A percentile compares a stretch with the other conserved stretches of the same genome.
Evolutionary conservation across 2,888 invertebrate genomes (phyloP).

Genomic region (Andrena minutula): DNA sequence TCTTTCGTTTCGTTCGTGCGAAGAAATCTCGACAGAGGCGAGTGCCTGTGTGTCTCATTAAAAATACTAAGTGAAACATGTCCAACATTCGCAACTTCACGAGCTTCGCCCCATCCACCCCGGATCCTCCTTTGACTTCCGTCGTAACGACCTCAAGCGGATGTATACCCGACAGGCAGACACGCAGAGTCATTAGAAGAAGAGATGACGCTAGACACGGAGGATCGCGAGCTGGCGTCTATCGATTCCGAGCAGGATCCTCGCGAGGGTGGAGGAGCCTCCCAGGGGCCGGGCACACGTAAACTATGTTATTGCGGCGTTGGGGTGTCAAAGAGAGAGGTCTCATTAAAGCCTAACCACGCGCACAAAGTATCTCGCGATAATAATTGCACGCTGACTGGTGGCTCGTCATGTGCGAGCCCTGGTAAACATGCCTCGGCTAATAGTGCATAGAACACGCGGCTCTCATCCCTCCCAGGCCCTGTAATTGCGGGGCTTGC

Average conservation of each 20-base stretch:
- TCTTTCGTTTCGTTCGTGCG: background rate
- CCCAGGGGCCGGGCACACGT: slow-evolving; percentile 6
- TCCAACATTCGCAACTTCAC: slow-evolving; percentile 43
- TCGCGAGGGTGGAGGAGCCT: slow-evolving; percentile 1
- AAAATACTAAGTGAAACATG: slow-evolving; percentile 43
- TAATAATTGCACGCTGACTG: slow-evolving; percentile 61
- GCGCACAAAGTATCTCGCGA: slow-evolving; percentile 53
- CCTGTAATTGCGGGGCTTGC: slow-evolving; percentile 40
- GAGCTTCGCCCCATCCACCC: background rate
- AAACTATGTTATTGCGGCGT: slow-evolving; percentile 43
- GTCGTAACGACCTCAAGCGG: slow-evolving; percentile 54
- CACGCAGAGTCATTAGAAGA: slow-evolving; percentile 47
- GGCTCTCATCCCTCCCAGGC: background rate
- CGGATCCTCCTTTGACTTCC: slow-evolving; percentile 20
- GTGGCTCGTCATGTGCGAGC: slow-evolving; percentile 39
- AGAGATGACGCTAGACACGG: slow-evolving; percentile 23
- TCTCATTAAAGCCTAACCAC: slow-evolving; percentile 52
- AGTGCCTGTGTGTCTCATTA: slow-evolving; percentile 39
- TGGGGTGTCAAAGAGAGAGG: slow-evolving; percentile 46
- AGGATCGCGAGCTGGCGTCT: slow-evolving; percentile 18
- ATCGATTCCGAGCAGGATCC: slow-evolving; percentile 41
- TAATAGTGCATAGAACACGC: slow-evolving; percentile 44
- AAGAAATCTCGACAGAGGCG: slow-evolving; percentile 14
- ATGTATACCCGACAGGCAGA: slow-evolving; percentile 50
- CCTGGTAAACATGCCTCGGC: slow-evolving; percentile 49